A percentile compares a stretch with the other conserved stretches of the same genome.
Evolutionary conservation across 2,797 vertebrate species (phyloP).

Genomic region (Dipus sagitta): DNA sequence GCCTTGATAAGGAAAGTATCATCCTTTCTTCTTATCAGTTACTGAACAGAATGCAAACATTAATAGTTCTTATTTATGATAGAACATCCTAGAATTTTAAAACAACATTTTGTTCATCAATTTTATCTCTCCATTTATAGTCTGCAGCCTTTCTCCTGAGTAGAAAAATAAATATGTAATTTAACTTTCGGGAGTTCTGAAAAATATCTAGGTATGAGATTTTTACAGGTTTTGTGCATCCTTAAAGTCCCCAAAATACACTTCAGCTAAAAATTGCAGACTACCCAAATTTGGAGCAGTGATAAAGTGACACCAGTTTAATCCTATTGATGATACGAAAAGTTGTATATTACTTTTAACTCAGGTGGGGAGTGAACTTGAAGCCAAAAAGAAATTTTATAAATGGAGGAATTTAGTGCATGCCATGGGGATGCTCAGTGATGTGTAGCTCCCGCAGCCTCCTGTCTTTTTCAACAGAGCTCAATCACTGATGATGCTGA

Average conservation of each 20-base stretch:
- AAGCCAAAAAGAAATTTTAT: not conserved
- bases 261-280: not conserved
- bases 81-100: not conserved
- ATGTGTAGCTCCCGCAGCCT: not conserved
- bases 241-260: not conserved
- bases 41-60: not conserved
- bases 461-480: not conserved
- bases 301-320: not conserved
- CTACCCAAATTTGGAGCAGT: not conserved
- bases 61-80: not conserved
- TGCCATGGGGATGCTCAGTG: not conserved
- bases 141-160: not conserved
- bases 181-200: not conserved
- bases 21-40: slow-evolving; percentile 20
- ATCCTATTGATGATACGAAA: not conserved
- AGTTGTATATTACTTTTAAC: not conserved
- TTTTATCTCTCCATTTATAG: not conserved
- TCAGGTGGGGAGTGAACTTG: not conserved
- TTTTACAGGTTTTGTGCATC: not conserved
- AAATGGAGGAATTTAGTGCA: not conserved
- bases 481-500: not conserved
- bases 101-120: not conserved
- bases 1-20: not conserved
- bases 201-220: not conserved
- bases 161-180: slow-evolving; percentile 18